Conservation (phyloP, 2,113 vertebrate species). For the Pygoscelis antarcticus region DNA sequence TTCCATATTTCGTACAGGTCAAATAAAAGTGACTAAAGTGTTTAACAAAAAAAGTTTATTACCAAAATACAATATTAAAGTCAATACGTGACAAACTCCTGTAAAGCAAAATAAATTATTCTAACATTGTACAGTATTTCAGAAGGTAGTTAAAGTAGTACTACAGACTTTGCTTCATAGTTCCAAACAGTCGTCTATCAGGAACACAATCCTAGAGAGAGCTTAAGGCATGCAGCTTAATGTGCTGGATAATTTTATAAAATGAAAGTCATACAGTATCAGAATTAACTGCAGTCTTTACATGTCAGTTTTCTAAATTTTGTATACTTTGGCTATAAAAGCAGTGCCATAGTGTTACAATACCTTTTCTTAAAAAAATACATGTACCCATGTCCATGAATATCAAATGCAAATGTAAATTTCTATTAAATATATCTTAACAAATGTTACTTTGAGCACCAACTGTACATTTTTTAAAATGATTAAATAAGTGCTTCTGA, state of each 20-base stretch:
- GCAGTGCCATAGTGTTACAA: conserved; percentile 82
- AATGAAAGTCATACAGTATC: conserved; percentile 72
- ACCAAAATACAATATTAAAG: conserved; percentile 95
- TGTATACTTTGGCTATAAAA: conserved; percentile 82
- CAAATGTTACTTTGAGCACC: conserved; percentile 82
- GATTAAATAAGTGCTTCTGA: conserved; percentile 81
- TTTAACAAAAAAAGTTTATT: conserved; percentile 90
- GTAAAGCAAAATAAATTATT: conserved; percentile 93
- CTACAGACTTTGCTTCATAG: conserved; percentile 70
- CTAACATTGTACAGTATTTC: conserved; percentile 83
- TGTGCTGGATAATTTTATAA: conserved; percentile 73
- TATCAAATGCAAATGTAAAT: conserved; percentile 80
- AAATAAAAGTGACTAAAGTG: conserved; percentile 38
- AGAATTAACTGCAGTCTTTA: conserved; percentile 73
- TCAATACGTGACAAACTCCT: conserved; percentile 86
- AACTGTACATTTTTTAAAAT: conserved; percentile 75
- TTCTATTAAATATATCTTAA: conserved; percentile 83
- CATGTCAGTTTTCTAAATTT: conserved; percentile 74
- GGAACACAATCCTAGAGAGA: conserved; percentile 72
- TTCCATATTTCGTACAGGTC: neutral
- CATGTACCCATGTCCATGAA: conserved; percentile 78
- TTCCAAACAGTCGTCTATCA: conserved; percentile 62
- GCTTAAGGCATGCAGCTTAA: conserved; percentile 79
- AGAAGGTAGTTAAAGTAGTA: conserved; percentile 77
- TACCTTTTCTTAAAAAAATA: conserved; percentile 87